These are phyloP conservation scores for Ramphastos sulfuratus DNA, from an alignment of 2,113 vertebrate species.

Conservation along the genomic window DNA sequence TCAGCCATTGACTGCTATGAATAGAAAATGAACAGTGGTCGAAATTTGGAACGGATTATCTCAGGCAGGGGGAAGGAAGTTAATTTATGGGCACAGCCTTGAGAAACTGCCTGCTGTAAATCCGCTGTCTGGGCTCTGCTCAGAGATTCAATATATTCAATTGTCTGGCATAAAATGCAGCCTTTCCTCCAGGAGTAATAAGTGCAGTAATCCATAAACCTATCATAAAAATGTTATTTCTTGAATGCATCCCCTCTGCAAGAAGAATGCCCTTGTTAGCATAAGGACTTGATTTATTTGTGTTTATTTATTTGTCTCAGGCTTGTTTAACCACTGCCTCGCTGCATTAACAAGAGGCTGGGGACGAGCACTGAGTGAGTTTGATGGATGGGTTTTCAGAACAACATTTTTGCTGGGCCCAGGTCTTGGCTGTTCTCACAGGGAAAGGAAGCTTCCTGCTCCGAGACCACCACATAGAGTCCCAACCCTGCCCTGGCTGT, in stretches of 20 bases:
- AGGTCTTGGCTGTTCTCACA: background rate
- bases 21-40: background rate
- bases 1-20: slow-evolving; percentile 18
- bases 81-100: slow-evolving; percentile 58
- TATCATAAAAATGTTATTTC: slow-evolving; percentile 56
- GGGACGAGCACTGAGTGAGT: background rate
- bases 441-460: background rate
- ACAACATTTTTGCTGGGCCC: background rate
- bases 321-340: slow-evolving; percentile 18
- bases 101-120: slow-evolving; percentile 61
- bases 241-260: slow-evolving; percentile 40
- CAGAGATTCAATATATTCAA: slow-evolving; percentile 62
- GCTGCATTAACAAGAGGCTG: background rate
- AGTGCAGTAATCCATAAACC: slow-evolving; percentile 60
- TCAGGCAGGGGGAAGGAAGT: slow-evolving; percentile 28
- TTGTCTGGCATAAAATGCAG: slow-evolving; percentile 61
- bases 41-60: slow-evolving; percentile 57
- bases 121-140: slow-evolving; percentile 52
- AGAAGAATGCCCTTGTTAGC: slow-evolving; percentile 32
- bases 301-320: slow-evolving; percentile 36
- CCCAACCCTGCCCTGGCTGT: background rate
- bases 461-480: background rate
- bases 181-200: slow-evolving; percentile 48
- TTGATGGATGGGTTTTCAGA: background rate
- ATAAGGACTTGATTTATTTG: slow-evolving; percentile 35